Base-by-base conservation (phyloP, 2,888 invertebrate species). In the Dasysyrphus albostriatus region DNA sequence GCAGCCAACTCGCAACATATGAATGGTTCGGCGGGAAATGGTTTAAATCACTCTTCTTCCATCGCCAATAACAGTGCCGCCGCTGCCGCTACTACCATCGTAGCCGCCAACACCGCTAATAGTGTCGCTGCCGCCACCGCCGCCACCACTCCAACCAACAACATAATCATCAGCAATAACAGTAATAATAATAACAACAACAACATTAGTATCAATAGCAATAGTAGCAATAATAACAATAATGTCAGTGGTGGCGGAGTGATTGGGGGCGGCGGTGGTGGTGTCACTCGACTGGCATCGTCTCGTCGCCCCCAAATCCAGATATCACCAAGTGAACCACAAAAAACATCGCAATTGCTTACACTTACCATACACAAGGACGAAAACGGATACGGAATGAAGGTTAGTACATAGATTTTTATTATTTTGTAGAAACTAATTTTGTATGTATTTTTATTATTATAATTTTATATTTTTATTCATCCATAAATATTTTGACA, bases 341-440 rank as follows among this genome's bases (percentile, higher is more conserved):
- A 91, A 88, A 92, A 92, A 90, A 90, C 91, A 81, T 92, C 92
- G 88, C 92, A 92, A 89, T 91, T 91, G 89, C 90, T 93, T 88
- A 92, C 91, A 65, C 89, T 93, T 77, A 92, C 92, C 63, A 93
- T 93, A 83, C 91, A 92, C 44, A 93, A 93, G 89, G 93, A 93
- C 89, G 91, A 91, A 37, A 92, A 92, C 88, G 93, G 93, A 83
- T 93, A 93, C 88, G 93, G 93, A 59, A 93, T 93, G 93, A 93
- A 93, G 92, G 93, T 93, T 72, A 88, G 90, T 89, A 12, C 7
- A 10, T 7, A 47, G 5, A 58, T 56, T 65, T 72, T 72, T 2
- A 19, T 8, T 37, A n/a, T 59, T 42, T 49, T 54, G 10, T 32
- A 34, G 5, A 9, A 2, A 39, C 58, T 5, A 5, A 44, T 39